A percentile compares a stretch with the other conserved stretches of the same genome.
Evolutionary conservation across 2,113 vertebrate species (phyloP).

Genomic region (Elaphurus davidianus): DNA sequence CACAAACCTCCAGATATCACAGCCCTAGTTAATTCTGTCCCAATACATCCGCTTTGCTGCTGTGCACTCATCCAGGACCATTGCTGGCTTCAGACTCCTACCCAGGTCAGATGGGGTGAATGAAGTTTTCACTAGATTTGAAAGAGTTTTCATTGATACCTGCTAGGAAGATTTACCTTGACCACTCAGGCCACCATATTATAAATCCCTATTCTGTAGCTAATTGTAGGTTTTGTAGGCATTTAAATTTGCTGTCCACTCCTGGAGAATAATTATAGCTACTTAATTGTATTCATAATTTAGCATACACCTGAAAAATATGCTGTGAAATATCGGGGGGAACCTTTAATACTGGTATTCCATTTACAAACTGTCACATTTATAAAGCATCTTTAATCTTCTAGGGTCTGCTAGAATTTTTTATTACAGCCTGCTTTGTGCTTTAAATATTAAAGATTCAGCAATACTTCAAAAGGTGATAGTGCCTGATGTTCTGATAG

Average conservation of each 20-base stretch:
- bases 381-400: conserved; percentile 87
- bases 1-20: background rate
- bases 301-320: conserved; percentile 86
- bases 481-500: conserved; percentile 89
- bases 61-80: background rate
- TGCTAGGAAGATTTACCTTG: conserved; percentile 58
- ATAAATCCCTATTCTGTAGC: conserved; percentile 73
- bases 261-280: conserved; percentile 86
- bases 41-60: background rate
- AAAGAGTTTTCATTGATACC: conserved; percentile 63
- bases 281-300: conserved; percentile 90
- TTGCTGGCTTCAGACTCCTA: background rate
- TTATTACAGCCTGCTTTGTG: conserved; percentile 87
- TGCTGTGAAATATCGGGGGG: conserved; percentile 83
- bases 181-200: conserved; percentile 55
- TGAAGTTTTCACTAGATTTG: conserved; percentile 66
- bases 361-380: conserved; percentile 90
- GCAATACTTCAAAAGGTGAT: conserved; percentile 94
- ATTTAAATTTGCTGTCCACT: conserved; percentile 82
- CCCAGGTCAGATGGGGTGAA: conserved; percentile 38
- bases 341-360: conserved; percentile 85
- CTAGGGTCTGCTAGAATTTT: conserved; percentile 86
- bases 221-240: conserved; percentile 78
- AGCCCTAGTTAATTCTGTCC: background rate
- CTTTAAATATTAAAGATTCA: conserved; percentile 97